Conservation (phyloP, 35 echinoderm and acorn worm species). For the Apostichopus parvimensis region DNA sequence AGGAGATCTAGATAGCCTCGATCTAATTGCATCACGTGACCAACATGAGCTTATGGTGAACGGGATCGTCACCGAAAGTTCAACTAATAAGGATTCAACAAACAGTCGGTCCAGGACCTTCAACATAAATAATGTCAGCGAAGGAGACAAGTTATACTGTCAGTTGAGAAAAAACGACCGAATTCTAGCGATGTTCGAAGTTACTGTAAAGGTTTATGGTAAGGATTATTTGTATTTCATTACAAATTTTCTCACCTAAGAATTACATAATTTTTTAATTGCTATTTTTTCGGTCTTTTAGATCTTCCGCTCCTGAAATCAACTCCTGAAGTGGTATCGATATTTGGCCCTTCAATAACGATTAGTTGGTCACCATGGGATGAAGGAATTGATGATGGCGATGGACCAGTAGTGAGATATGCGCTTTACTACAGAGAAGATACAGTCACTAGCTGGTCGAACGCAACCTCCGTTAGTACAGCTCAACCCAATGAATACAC, state of each 20-base stretch:
- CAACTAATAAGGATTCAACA: background rate
- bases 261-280: no score
- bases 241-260: no score
- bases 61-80: background rate
- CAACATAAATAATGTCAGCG: no score
- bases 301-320: background rate
- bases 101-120: no score
- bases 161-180: background rate
- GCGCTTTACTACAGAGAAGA: background rate
- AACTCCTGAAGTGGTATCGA: background rate
- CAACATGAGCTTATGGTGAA: background rate
- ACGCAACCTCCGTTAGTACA: background rate
- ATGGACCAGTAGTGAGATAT: slow-evolving; percentile 50
- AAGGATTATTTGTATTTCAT: background rate
- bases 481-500: background rate
- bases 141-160: background rate
- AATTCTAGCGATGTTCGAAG: background rate
- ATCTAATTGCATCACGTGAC: background rate
- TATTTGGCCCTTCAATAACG: background rate
- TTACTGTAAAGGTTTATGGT: background rate
- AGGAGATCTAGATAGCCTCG: background rate
- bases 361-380: slow-evolving; percentile 31
- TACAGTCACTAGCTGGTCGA: background rate
- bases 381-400: slow-evolving; percentile 1
- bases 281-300: background rate